Percentiles rank a stretch among this genome's conserved stretches.
Evolutionary conservation across 2,113 vertebrate genomes (phyloP).

Genomic region (Platichthys stellatus): DNA sequence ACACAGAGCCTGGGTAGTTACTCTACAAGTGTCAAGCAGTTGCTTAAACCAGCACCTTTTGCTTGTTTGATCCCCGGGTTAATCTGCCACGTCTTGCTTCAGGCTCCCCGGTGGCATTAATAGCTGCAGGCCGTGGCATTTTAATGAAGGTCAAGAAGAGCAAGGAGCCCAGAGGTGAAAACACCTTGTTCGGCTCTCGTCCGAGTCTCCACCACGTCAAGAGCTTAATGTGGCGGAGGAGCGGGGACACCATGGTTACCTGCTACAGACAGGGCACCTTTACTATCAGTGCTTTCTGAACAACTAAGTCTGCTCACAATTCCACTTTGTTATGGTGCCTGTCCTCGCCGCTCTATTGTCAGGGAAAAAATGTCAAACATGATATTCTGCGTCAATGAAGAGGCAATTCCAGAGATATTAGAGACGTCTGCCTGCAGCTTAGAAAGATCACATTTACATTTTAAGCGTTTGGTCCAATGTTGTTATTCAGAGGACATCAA

Average conservation of each 20-base stretch:
- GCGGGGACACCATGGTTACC: constrained; percentile 49
- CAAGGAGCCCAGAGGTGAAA: constrained; percentile 55
- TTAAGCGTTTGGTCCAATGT: constrained; percentile 40
- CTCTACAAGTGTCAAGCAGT: constrained; percentile 63
- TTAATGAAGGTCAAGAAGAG: constrained; percentile 74
- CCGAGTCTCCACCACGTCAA: constrained; percentile 41
- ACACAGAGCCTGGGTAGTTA: constrained; percentile 48
- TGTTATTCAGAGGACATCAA: constrained; percentile 19
- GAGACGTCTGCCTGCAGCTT: constrained; percentile 37
- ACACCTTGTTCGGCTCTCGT: constrained; percentile 53
- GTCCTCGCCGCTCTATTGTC: constrained; percentile 28
- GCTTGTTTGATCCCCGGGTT: constrained; percentile 63
- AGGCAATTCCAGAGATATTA: constrained; percentile 30
- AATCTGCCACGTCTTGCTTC: constrained; percentile 70
- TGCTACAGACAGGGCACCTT: constrained; percentile 16
- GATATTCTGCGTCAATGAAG: background rate
- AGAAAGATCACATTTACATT: constrained; percentile 64
- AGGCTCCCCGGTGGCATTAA: constrained; percentile 54
- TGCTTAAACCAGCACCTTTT: constrained; percentile 58
- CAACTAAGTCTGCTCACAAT: constrained; percentile 33
- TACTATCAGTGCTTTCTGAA: constrained; percentile 31
- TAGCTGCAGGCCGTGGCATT: constrained; percentile 66
- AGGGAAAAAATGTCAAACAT: constrained; percentile 36
- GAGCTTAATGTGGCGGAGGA: constrained; percentile 48
- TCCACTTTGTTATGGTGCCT: constrained; percentile 29